These are phyloP conservation scores for Megaceryle alcyon DNA, from an alignment of 2,797 vertebrate genomes.

Conservation along the genomic window DNA sequence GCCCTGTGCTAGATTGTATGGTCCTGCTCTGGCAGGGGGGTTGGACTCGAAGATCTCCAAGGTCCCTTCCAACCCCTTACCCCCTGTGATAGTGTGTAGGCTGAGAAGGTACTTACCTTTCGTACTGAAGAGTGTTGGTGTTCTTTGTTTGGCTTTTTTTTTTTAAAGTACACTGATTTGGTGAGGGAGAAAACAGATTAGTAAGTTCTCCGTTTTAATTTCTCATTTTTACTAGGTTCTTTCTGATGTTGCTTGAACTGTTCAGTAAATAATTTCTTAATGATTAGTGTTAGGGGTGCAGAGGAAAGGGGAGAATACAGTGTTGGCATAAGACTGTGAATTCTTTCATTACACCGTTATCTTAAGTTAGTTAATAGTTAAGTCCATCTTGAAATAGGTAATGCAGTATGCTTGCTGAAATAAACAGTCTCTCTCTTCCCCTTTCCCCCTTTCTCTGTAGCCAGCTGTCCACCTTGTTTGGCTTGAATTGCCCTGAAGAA, in stretches of 20 bases:
- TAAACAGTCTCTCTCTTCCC: background rate
- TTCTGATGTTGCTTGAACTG: constrained; percentile 62
- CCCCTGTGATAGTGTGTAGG: background rate
- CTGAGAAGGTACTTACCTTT: background rate
- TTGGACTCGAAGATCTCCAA: no score
- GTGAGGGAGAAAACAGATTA: background rate
- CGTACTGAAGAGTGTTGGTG: background rate
- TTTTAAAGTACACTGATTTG: background rate
- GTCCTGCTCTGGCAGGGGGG: no score
- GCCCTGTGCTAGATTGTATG: no score
- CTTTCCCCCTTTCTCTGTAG: background rate
- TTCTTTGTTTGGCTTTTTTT: background rate
- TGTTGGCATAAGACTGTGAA: background rate
- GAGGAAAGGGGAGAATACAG: background rate
- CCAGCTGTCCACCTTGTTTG: constrained; percentile 22
- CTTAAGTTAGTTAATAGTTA: background rate
- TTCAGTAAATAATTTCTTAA: constrained; percentile 49
- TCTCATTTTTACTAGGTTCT: constrained; percentile 29
- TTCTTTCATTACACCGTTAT: background rate
- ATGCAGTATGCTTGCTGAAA: background rate
- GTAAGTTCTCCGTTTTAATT: background rate
- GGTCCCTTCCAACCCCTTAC: no score
- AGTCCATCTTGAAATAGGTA: background rate
- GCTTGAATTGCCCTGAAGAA: constrained; percentile 58
- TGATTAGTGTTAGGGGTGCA: constrained; percentile 5